Evolutionary conservation across 2,888 invertebrate species (phyloP), one percentile per base, ranked within the genome.

Genomic region (Lepidochitona cinerea): DNA sequence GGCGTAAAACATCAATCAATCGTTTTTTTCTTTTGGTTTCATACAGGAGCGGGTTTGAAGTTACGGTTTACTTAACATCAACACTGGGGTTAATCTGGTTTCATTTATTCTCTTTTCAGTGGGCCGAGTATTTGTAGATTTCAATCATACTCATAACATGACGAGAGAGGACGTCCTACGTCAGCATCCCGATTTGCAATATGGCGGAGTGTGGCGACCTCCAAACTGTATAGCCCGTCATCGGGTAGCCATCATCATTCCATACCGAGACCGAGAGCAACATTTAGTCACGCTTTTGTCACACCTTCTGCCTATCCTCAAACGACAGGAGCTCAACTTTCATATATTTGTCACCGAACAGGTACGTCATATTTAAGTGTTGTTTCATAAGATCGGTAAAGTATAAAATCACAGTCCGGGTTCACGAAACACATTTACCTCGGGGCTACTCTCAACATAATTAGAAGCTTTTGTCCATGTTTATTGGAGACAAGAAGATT

Each of bases 291-390:
- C 89, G 1, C 87, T 93, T 59, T 88, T 93, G 18, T 83, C 89
- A 54, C 89, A 92, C 80, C 87, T 93, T 0, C 91, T 92, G 76
- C 92, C 92, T 5, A 87, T 92, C 53, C 88, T 93, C 14, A 90
- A 91, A 80, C 84, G 92, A 33, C 93, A 93, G 79, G 90, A 91
- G 78, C 81, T 92, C 32, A 89, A 91, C 69, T 93, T 92, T 80
- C 88, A 90, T 76, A 90, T 93, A 49, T 92, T 92, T 83, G 91
- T 93, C 6, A 90, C 92, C 1, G 93, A 93, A 85, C 92, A 93
- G 90, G 91, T 91, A 73, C 80, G 79, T n/a, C n/a, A n/a, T n/a
- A n/a, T n/a, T n/a, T n/a, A n/a, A n/a, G n/a, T n/a, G n/a, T n/a
- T n/a, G n/a, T n/a, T n/a, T n/a, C n/a, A n/a, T n/a, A n/a, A n/a